phyloP scores from a whole-genome alignment of 1,140 invertebrate species.

The Elymnias hypermnestra region DNA sequence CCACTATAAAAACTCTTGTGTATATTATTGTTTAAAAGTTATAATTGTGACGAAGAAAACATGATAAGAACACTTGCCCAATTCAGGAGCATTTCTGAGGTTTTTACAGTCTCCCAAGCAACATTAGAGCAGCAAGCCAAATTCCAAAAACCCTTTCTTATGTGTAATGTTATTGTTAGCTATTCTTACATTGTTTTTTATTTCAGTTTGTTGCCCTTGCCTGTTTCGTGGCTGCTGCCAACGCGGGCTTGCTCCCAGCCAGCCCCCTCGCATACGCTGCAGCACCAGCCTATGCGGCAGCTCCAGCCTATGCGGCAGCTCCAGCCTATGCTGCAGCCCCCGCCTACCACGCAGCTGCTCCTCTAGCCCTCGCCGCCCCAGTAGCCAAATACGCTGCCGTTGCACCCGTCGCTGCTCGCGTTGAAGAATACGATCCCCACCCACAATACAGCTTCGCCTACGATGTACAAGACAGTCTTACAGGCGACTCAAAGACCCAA shows the following conservation, averaged over 20 bases:
- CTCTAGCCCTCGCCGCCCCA: conserved; percentile 28
- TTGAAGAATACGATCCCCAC: conserved; percentile 61
- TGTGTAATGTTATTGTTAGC: too few species aligned
- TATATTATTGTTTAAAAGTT: too few species aligned
- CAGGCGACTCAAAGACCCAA: conserved; percentile 81
- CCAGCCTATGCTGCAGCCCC: not conserved
- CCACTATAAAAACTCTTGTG: too few species aligned
- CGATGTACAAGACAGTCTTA: conserved; percentile 80
- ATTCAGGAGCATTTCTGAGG: too few species aligned
- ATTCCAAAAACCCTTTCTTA: too few species aligned
- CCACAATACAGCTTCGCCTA: conserved; percentile 81
- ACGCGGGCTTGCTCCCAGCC: conserved; percentile 42
- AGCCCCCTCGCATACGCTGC: conserved; percentile 33
- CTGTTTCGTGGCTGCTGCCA: conserved; percentile 49
- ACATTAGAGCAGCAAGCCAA: too few species aligned
- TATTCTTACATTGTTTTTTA: too few species aligned
- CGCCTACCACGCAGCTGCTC: conserved; percentile 48
- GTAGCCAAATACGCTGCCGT: conserved; percentile 23
- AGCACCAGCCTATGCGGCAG: conserved; percentile 63
- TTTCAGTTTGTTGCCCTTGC: conserved; percentile 55
- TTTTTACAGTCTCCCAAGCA: too few species aligned
- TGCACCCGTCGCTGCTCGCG: conserved; percentile 24
- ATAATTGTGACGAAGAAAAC: too few species aligned
- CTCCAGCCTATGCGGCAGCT: conserved; percentile 60
- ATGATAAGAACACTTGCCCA: too few species aligned